These are phyloP conservation scores for Pachypanchax playfairii DNA, from an alignment of 2,113 vertebrate genomes.

Conservation along the genomic window DNA sequence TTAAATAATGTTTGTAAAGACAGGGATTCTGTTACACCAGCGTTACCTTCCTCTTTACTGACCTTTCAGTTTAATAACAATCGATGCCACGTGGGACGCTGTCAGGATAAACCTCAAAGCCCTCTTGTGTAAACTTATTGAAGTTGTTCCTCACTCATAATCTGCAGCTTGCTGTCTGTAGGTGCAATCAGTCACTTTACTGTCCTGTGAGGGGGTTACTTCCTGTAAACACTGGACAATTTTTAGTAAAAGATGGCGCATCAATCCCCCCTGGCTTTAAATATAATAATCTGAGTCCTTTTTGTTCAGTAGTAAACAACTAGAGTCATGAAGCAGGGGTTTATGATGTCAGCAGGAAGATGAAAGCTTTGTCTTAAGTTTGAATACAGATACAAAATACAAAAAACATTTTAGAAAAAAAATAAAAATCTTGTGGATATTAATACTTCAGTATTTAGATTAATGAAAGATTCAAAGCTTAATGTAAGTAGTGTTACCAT, in stretches of 20 bases:
- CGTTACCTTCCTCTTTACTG: conserved; percentile 38
- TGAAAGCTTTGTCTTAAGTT: background rate
- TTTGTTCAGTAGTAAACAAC: background rate
- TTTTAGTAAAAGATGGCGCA: conserved; percentile 1
- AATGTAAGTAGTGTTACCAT: too few relatives aligned
- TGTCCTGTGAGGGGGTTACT: conserved; percentile 3
- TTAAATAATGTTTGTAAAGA: conserved; percentile 41
- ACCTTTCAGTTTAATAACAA: conserved; percentile 54
- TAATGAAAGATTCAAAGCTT: too few relatives aligned
- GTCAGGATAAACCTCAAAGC: conserved; percentile 15
- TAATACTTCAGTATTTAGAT: too few relatives aligned
- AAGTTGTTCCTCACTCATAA: conserved; percentile 19
- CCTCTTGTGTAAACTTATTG: conserved; percentile 27
- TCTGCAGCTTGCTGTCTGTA: conserved; percentile 2
- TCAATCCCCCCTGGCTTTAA: conserved; percentile 4
- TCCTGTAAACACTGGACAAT: conserved; percentile 16
- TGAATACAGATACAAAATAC: too few relatives aligned
- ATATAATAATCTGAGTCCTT: background rate
- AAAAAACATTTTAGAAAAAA: too few relatives aligned
- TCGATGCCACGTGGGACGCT: conserved; percentile 24
- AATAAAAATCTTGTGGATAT: too few relatives aligned
- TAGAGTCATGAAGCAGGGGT: background rate
- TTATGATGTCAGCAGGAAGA: background rate
- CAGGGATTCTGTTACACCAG: background rate
- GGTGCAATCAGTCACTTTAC: conserved; percentile 8